A percentile compares a stretch with the other conserved stretches of the same genome.
These are phyloP conservation scores for Syndactyla subalaris DNA, from an alignment of 2,797 vertebrate species.

Conservation along the genomic window DNA sequence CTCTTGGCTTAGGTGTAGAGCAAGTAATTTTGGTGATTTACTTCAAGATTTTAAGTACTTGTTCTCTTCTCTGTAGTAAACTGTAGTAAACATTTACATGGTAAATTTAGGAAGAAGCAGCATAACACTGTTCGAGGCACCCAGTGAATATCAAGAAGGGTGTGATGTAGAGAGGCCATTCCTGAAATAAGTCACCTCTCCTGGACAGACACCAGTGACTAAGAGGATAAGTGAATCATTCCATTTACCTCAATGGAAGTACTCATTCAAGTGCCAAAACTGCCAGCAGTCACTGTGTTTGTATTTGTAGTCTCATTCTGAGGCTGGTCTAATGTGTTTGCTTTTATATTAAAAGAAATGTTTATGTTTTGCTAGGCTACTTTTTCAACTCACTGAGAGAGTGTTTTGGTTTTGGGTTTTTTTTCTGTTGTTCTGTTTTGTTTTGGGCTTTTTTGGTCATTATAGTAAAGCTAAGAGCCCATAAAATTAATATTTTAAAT, in stretches of 20 bases:
- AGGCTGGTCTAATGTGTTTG: background rate
- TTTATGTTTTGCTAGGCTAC: background rate
- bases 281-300: background rate
- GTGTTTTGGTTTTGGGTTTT: rapidly evolving
- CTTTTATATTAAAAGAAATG: background rate
- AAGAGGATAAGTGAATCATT: background rate
- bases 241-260: background rate
- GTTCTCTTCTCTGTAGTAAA: background rate
- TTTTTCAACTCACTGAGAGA: background rate
- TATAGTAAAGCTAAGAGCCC: background rate
- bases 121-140: background rate
- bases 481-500: background rate
- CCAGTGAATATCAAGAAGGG: background rate
- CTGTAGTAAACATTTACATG: background rate
- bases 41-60: background rate
- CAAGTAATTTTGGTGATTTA: background rate
- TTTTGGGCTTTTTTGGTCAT: background rate
- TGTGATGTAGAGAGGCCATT: background rate
- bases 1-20: background rate
- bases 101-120: background rate
- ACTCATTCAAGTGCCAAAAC: background rate
- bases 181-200: background rate
- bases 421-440: background rate
- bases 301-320: background rate
- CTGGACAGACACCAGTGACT: background rate